phyloP scores from a whole-genome alignment of 2,888 invertebrate genomes.

The Aethes cnicana region DNA sequence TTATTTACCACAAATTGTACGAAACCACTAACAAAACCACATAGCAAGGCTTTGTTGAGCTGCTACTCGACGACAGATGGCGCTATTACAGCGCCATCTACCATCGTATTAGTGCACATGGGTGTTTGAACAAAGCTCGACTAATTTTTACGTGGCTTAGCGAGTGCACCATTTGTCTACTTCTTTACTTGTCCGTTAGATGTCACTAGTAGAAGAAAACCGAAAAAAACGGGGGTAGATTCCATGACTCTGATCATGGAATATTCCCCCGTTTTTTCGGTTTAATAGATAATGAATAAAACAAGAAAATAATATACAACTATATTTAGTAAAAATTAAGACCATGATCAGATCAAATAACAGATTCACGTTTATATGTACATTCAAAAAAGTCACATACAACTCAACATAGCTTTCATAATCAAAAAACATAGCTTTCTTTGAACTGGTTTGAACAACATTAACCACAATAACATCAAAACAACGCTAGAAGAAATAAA shows the following conservation, averaged over 20 bases:
- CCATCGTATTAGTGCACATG: no score
- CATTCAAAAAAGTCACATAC: constrained; percentile 5
- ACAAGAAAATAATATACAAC: constrained; percentile 1
- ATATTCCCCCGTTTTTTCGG: no score
- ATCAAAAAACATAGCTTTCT: no score
- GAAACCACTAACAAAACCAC: constrained; percentile 5
- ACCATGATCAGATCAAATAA: constrained; percentile 26
- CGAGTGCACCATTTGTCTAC: no score
- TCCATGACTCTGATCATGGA: no score
- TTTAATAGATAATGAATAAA: neutral
- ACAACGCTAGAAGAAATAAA: no score
- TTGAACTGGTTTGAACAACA: no score
- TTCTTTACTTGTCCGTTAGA: neutral
- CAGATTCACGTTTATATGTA: constrained; percentile 19
- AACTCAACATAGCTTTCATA: constrained; percentile 6
- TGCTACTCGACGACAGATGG: constrained; percentile 51
- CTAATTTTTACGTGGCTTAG: no score
- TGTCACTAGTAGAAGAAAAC: neutral
- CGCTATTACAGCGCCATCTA: constrained; percentile 28
- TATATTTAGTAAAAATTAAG: constrained; percentile 14
- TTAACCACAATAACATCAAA: constrained; percentile 1
- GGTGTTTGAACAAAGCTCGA: no score
- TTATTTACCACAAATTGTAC: neutral
- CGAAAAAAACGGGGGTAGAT: neutral
- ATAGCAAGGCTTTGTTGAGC: neutral